Percentiles rank a stretch among this genome's conserved stretches.
Conservation (phyloP, 2,797 vertebrate genomes). For the Rhinatrema bivittatum region DNA sequence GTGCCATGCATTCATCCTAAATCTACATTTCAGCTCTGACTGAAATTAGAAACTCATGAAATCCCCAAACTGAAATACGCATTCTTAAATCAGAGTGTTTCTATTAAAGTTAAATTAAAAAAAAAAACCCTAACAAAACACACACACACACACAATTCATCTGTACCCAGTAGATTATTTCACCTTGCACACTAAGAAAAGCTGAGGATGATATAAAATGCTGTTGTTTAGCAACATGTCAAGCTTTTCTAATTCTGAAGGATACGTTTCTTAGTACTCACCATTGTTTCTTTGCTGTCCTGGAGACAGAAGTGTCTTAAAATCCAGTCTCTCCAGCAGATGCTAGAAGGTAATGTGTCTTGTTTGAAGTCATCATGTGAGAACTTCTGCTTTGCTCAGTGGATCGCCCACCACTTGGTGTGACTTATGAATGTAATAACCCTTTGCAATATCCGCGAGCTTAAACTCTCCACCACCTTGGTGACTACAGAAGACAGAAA, state of each 20-base stretch:
- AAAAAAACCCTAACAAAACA: too few relatives aligned
- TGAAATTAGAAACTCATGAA: too few relatives aligned
- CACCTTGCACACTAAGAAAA: conserved; percentile 44
- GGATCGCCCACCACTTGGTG: conserved; percentile 99
- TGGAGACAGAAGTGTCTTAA: conserved; percentile 97
- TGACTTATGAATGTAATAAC: conserved; percentile 99
- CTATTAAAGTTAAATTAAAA: conserved; percentile 66
- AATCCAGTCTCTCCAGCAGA: conserved; percentile 99
- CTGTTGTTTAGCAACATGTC: conserved; percentile 61
- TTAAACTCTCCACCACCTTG: conserved; percentile 94
- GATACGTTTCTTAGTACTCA: conserved; percentile 75
- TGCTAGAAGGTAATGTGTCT: conserved; percentile 99
- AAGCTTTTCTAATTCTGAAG: conserved; percentile 58
- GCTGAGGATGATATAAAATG: conserved; percentile 46
- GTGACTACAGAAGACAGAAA: conserved; percentile 82
- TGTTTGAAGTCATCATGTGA: conserved; percentile 99
- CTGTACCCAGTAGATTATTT: conserved; percentile 36
- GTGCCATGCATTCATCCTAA: too few relatives aligned
- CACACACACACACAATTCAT: conserved; percentile 23
- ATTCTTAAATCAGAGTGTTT: conserved; percentile 52
- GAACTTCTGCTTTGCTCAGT: conserved; percentile 98
- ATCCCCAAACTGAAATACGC: conserved; percentile 53
- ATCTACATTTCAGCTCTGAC: too few relatives aligned
- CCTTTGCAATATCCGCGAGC: conserved; percentile 96
- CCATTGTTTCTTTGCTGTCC: conserved; percentile 94